Base-by-base conservation (phyloP, 2,797 vertebrate genomes). In the Podarcis siculus region DNA sequence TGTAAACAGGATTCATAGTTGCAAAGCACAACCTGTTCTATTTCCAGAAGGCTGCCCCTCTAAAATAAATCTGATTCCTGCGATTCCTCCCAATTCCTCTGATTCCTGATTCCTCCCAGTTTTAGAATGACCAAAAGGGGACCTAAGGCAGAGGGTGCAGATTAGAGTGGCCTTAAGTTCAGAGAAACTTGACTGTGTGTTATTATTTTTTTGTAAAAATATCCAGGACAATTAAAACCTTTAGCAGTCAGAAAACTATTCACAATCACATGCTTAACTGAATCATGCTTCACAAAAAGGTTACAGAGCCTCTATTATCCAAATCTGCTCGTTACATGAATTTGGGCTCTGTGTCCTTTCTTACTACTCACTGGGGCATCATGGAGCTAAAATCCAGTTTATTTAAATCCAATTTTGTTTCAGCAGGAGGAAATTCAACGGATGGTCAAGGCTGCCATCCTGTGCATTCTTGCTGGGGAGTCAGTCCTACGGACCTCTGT, bases 281-380 rank as follows among this genome's bases (percentile, higher is more conserved):
- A 87, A 67, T 87, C 77, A 80, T 69, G n/a, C 12, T n/a, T 61
- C 37, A 55, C 58, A 58, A 76, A 72, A 80, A 79, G 32, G 17
- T n/a, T 76, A 67, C 37, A 80, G 58, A 66, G 73, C 5, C 35
- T 39, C 76, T 72, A 13, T 75, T 72, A 79, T 84, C 37, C 39
- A 80, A n/a, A 85, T 45, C 58, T 79, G n/a, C n/a, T 73, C 67
- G 75, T 66, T 80, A 80, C 32, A 73, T 23, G 39, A 66, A 89
- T 75, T 37, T 21, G 23, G 8, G 55, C 10, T 23, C 23, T 79
- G n/a, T 64, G 35, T 37, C 45, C 35, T 77, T 17, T 77, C 2
- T 77, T 77, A 23, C 8, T n/a, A 23, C 3, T 37, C 61, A 35
- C 42, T 45, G 21, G 35, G 42, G 27, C 39, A 82, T 49, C 25